Conservation (phyloP, 2,113 vertebrate species). For the Nannospalax galili region DNA sequence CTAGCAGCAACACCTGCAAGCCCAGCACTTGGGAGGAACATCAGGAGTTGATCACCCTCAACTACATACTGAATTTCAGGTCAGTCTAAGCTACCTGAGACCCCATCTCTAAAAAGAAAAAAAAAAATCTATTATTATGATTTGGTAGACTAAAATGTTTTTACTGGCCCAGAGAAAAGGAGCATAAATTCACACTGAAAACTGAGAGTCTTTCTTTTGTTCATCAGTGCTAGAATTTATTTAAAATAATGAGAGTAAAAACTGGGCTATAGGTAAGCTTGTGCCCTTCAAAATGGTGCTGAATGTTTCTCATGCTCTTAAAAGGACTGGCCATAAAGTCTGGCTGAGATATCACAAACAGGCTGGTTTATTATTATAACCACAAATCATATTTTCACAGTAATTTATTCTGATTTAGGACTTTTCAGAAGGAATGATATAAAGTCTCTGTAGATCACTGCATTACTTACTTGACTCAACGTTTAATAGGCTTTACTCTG, state of each 20-base stretch:
- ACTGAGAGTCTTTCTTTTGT: not conserved
- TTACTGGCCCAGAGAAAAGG: not conserved
- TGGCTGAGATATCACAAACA: conserved; percentile 33
- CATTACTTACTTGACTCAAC: conserved; percentile 62
- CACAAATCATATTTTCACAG: conserved; percentile 68
- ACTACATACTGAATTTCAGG: not conserved
- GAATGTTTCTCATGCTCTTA: conserved; percentile 18
- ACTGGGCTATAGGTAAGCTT: not conserved
- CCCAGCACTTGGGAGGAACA: not conserved
- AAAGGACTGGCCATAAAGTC: not conserved
- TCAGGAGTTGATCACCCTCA: not conserved
- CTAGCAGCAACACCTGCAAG: not conserved
- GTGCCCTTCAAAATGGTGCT: not conserved
- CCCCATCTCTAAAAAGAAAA: not conserved
- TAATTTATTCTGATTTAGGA: conserved; percentile 62
- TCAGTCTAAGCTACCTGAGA: not conserved
- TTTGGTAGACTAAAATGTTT: conserved; percentile 35
- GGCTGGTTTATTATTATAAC: conserved; percentile 16
- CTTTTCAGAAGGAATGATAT: conserved; percentile 48
- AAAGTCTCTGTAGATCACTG: conserved; percentile 33
- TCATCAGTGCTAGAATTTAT: conserved; percentile 24
- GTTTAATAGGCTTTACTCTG: conserved; percentile 54
- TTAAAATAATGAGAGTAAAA: conserved; percentile 22
- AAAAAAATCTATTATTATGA: not conserved
- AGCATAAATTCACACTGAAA: conserved; percentile 35